Percentiles rank a stretch among this genome's conserved stretches.
phyloP scores from a whole-genome alignment of 2,888 invertebrate species.

The Meloe dianella region DNA sequence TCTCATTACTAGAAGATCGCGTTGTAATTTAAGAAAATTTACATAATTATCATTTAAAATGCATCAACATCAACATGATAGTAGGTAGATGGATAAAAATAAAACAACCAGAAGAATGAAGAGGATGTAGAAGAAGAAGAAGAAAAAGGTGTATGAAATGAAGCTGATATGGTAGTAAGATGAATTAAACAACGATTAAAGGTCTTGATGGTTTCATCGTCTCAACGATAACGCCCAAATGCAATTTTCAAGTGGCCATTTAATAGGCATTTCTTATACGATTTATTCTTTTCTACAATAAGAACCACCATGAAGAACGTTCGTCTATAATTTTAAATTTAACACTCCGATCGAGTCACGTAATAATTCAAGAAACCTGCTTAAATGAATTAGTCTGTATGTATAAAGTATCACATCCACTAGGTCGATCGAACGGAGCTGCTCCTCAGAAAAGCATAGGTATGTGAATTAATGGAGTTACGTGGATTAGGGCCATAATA shows the following conservation, averaged over 20 bases:
- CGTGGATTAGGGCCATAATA: no score
- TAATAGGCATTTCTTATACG: not conserved
- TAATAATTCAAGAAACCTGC: no score
- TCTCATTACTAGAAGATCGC: slow-evolving; percentile 4
- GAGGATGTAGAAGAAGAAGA: not conserved
- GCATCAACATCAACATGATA: slow-evolving; percentile 25
- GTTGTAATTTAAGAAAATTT: slow-evolving; percentile 18
- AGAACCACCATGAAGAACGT: not conserved
- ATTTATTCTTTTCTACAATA: not conserved
- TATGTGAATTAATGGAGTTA: no score
- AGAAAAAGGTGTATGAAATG: not conserved
- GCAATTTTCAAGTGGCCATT: not conserved
- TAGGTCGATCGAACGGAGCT: no score
- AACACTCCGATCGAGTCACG: no score
- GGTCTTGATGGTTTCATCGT: slow-evolving; percentile 3
- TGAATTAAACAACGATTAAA: slow-evolving; percentile 5
- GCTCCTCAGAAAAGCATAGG: no score
- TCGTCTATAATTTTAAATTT: not conserved
- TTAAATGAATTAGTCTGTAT: no score
- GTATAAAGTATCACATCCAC: no score
- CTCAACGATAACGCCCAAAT: not conserved
- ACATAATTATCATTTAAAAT: slow-evolving; percentile 32
- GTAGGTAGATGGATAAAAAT: not conserved
- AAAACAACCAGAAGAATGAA: not conserved
- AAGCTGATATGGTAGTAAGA: not conserved